A percentile compares a stretch with the other conserved stretches of the same genome.
Conservation (phyloP, 92 coral and sea anemone genomes). For the Porites lobata region DNA sequence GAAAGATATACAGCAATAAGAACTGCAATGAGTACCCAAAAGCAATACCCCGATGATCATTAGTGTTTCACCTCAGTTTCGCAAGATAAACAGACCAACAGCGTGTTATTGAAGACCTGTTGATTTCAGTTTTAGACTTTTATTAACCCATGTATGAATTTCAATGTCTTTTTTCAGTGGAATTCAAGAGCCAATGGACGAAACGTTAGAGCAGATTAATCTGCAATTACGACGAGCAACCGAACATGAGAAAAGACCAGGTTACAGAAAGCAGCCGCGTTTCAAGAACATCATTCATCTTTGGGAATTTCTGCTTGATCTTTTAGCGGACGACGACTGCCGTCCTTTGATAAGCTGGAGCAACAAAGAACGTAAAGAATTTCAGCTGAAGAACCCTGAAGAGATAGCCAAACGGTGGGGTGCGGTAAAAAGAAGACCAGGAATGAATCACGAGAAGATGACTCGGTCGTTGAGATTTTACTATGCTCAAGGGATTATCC, state of each 20-base stretch:
- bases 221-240: background rate
- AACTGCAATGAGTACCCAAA: no score
- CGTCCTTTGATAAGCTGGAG: slow-evolving; percentile 85
- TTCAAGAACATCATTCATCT: slow-evolving; percentile 90
- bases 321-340: slow-evolving; percentile 76
- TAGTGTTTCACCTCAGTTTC: no score
- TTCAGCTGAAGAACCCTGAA: slow-evolving; percentile 81
- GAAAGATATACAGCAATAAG: no score
- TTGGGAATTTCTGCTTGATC: slow-evolving; percentile 93
- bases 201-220: background rate
- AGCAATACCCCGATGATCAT: no score
- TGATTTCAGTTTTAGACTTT: background rate
- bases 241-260: background rate
- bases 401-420: slow-evolving; percentile 96
- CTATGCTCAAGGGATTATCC: slow-evolving; percentile 90
- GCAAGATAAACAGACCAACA: no score
- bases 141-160: background rate
- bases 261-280: slow-evolving; percentile 41
- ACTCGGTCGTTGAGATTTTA: slow-evolving; percentile 93
- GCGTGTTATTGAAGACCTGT: background rate
- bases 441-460: slow-evolving; percentile 94
- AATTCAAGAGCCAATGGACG: slow-evolving; percentile 6
- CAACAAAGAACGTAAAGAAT: slow-evolving; percentile 86
- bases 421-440: slow-evolving; percentile 77
- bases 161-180: background rate